Conservation (phyloP, 2,888 invertebrate genomes). For the Caenorhabditis sp. region DNA sequence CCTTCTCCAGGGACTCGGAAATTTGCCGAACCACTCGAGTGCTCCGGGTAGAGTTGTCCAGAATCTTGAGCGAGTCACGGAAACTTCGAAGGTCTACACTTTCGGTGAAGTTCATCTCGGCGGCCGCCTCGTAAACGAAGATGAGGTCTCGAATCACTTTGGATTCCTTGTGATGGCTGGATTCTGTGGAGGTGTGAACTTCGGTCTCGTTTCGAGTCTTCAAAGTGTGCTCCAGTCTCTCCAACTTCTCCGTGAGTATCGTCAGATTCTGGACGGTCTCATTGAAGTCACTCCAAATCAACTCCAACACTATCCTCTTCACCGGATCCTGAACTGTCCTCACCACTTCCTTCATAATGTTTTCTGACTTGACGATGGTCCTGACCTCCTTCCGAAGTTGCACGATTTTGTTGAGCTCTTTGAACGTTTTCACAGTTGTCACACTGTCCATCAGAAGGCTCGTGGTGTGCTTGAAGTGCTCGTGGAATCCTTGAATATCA, state of each 20-base stretch:
- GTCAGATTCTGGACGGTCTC: slow-evolving; percentile 5
- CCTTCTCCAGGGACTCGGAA: neutral
- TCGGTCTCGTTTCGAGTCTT: neutral
- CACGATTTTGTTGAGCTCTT: slow-evolving; percentile 8
- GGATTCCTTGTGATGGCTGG: neutral
- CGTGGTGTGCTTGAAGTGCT: slow-evolving; percentile 7
- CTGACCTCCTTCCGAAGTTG: slow-evolving; percentile 2
- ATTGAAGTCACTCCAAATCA: slow-evolving; percentile 14
- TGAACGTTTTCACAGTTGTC: slow-evolving; percentile 5
- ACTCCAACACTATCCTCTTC: neutral
- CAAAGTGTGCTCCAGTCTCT: neutral
- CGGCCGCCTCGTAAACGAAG: slow-evolving; percentile 17
- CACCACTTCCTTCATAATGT: slow-evolving; percentile 18
- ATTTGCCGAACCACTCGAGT: neutral
- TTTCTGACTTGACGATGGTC: slow-evolving; percentile 4
- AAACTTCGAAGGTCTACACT: neutral
- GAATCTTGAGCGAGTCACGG: slow-evolving; percentile 8
- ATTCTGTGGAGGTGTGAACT: neutral
- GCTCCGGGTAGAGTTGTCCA: slow-evolving; percentile 1
- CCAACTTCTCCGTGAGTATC: slow-evolving; percentile 8
- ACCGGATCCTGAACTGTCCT: slow-evolving; percentile 10
- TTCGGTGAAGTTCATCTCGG: slow-evolving; percentile 9
- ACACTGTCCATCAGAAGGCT: slow-evolving; percentile 3
- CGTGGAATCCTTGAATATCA: slow-evolving; percentile 19
- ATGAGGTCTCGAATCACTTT: slow-evolving; percentile 19